A percentile compares a stretch with the other conserved stretches of the same genome.
Evolutionary conservation across 2,797 vertebrate genomes (phyloP).

Genomic region (Mustela erminea): DNA sequence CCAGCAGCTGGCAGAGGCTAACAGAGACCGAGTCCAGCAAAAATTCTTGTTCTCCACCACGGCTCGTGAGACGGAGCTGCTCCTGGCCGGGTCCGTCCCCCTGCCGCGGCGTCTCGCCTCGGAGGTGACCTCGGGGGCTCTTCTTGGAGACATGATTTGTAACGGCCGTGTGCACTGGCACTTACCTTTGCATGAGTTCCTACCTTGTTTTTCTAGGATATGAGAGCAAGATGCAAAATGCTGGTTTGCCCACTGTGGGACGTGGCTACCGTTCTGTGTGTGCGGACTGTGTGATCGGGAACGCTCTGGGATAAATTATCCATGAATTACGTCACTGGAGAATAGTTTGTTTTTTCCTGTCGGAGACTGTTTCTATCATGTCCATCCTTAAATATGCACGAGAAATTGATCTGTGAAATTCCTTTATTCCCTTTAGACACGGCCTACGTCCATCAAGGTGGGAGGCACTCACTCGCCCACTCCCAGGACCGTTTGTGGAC

Average conservation of each 20-base stretch:
- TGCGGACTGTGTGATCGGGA: neutral
- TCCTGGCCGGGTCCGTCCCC: too few species aligned
- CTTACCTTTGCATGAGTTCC: neutral
- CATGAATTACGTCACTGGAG: too few species aligned
- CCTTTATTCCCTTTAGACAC: neutral
- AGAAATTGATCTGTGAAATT: neutral
- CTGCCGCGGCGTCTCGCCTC: neutral
- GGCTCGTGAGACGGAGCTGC: accelerated
- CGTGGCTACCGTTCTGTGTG: neutral
- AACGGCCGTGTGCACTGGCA: neutral
- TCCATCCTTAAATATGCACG: neutral
- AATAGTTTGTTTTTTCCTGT: neutral
- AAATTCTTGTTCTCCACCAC: accelerated
- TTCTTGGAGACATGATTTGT: neutral
- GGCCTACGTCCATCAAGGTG: accelerated
- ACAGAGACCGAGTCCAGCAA: neutral
- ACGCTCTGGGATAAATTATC: neutral
- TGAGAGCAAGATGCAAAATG: neutral
- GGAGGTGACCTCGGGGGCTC: neutral
- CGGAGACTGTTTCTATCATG: neutral
- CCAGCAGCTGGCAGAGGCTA: neutral
- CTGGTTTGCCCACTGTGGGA: too few species aligned
- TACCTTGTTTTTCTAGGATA: neutral
- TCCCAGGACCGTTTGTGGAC: neutral
- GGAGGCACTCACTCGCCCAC: accelerated